phyloP scores from a whole-genome alignment of 2,888 invertebrate genomes.

The Sesamia inferens region DNA sequence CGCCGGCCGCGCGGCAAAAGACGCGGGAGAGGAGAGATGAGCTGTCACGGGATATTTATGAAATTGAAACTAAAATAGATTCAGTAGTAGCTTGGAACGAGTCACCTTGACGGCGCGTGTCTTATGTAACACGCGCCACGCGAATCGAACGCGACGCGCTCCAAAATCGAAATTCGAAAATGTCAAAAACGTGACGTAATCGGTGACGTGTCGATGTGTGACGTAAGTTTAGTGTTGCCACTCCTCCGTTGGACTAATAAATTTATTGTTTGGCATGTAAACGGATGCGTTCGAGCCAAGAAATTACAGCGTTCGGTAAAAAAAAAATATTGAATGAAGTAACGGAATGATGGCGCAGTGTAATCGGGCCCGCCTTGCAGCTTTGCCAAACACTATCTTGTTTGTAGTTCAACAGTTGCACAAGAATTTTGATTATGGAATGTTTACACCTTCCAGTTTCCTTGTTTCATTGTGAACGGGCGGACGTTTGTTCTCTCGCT shows the following conservation, averaged over 20 bases:
- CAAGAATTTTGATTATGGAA: constrained; percentile 74
- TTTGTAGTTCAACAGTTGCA: constrained; percentile 85
- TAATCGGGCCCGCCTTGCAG: constrained; percentile 84
- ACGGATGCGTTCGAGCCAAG: constrained; percentile 90
- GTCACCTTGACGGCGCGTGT: constrained; percentile 88
- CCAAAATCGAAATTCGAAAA: constrained; percentile 80
- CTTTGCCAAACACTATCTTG: constrained; percentile 84
- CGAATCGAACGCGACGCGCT: constrained; percentile 75
- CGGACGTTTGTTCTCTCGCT: constrained; percentile 67
- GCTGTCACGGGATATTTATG: constrained; percentile 90
- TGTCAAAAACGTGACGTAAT: constrained; percentile 82
- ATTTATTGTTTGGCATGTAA: constrained; percentile 90
- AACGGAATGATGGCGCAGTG: constrained; percentile 86
- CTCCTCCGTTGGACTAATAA: constrained; percentile 89
- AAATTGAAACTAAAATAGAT: constrained; percentile 89
- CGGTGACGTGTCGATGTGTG: constrained; percentile 84
- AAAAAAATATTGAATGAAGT: constrained; percentile 90
- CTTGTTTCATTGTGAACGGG: constrained; percentile 54
- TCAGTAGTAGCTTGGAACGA: constrained; percentile 86
- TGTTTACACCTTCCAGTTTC: constrained; percentile 71
- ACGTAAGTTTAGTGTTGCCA: constrained; percentile 86
- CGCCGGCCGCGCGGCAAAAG: constrained; percentile 79
- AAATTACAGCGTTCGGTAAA: constrained; percentile 89
- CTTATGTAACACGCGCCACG: constrained; percentile 81
- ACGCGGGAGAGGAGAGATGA: constrained; percentile 88